phyloP scores from a whole-genome alignment of 2,888 invertebrate genomes.

The Girardia tigrina region DNA sequence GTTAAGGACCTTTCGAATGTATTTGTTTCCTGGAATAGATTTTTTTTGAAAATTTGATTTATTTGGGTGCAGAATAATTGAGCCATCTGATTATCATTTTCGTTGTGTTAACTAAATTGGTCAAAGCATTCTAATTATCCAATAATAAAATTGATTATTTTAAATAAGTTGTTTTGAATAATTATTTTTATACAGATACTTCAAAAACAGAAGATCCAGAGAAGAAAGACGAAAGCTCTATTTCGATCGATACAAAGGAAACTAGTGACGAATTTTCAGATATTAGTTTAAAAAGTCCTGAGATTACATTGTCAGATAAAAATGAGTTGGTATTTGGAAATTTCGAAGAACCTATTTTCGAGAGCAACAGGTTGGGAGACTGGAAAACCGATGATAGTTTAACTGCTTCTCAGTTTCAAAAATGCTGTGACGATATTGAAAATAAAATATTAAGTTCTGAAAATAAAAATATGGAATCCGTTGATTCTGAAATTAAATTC shows the following conservation, averaged over 20 bases:
- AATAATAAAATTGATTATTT: too few relatives aligned
- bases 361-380: neutral
- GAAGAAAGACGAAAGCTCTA: neutral
- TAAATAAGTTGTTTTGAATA: too few relatives aligned
- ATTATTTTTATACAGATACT: too few relatives aligned
- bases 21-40: too few relatives aligned
- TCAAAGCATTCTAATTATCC: too few relatives aligned
- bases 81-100: too few relatives aligned
- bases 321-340: neutral
- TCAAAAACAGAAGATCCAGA: too few relatives aligned
- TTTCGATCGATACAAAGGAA: neutral
- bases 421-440: neutral
- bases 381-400: neutral
- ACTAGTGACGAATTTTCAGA: neutral
- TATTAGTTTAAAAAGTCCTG: neutral
- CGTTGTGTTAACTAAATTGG: too few relatives aligned
- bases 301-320: neutral
- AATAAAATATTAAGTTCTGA: neutral
- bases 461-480: neutral
- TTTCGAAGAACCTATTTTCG: neutral
- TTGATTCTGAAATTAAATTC: neutral
- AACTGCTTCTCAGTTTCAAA: neutral
- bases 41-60: too few relatives aligned
- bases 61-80: too few relatives aligned
- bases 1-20: too few relatives aligned